Base-by-base conservation (phyloP, 2,113 vertebrate genomes). In the Oncorhynchus kisutch region DNA sequence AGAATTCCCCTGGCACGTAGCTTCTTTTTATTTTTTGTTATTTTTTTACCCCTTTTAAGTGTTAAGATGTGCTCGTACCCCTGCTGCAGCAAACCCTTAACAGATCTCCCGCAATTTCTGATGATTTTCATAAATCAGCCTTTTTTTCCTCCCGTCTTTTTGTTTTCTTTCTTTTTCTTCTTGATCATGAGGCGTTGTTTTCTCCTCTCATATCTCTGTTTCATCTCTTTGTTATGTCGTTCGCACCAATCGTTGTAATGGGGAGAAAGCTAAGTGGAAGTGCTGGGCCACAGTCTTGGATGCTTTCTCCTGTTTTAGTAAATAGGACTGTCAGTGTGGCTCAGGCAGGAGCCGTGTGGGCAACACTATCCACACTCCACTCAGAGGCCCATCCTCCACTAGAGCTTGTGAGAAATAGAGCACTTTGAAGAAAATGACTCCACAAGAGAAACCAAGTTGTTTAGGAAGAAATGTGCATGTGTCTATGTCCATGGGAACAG, bases 41-140 rank as follows among this genome's bases (percentile, higher is more conserved):
- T 27, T 84, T 91, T 92, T 92, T 87, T 87, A 87, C 85, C 76
- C 85, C 89, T 85, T 91, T 93, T 91, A 91, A 91, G 88, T 90
- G 85, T 81, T 85, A 82, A 78, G 89, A 87, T 83, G 69, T 57
- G 82, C 72, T 76, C 79, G 78, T 39, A 20, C 81, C 87, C 79
- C 81, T 79, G 80, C 87, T 70, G 79, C 59, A 85, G 75, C 57
- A 67, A 84, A 84, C 78, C 82, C 85, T 82, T 78, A 90, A 86
- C 82, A 86, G 75, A 87, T 89, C 88, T 90, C 81, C 81, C 5
- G 68, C 85, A 80, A 88, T 90, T 90, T 89, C 84, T 69, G 81
- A 81, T 82, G 85, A 83, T 87, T 88, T 84, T 85, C 81, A 75
- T 81, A 87, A 88, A 88, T 89, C 81, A 79, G 74, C 60, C 64